Conservation (phyloP, 2,888 invertebrate genomes). For the Microctonus aethiopoides region DNA sequence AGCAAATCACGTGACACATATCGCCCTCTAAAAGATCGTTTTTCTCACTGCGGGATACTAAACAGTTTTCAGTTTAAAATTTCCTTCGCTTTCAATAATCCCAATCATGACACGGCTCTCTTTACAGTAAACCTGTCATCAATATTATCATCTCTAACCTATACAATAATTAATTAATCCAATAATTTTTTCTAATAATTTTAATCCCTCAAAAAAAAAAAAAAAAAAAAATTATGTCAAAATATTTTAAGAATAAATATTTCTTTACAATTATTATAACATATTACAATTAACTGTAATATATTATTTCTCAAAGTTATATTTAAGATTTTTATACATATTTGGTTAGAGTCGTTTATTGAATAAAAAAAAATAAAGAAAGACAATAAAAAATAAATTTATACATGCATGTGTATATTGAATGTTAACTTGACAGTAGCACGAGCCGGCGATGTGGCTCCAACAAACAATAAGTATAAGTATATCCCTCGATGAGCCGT, state of each 20-base stretch:
- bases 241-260: no score
- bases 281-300: no score
- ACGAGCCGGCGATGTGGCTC: constrained; percentile 34
- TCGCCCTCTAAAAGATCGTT: constrained; percentile 47
- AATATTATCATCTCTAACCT: constrained; percentile 4
- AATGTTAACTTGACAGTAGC: constrained; percentile 38
- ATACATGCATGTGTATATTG: constrained; percentile 6
- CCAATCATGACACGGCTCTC: constrained; percentile 47
- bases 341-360: no score
- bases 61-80: constrained; percentile 37
- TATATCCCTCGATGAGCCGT: constrained; percentile 45
- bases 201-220: background rate
- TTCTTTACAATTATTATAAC: no score
- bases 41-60: constrained; percentile 48
- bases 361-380: background rate
- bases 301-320: no score
- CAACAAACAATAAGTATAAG: constrained; percentile 50
- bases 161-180: background rate
- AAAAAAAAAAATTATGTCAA: no score
- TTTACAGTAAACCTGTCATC: constrained; percentile 33
- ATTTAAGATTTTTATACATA: background rate
- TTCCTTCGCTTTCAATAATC: constrained; percentile 42
- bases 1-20: constrained; percentile 32
- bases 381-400: background rate
- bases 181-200: background rate